Base-by-base conservation (phyloP, 1,140 invertebrate species). In the Orchestia grillus region DNA sequence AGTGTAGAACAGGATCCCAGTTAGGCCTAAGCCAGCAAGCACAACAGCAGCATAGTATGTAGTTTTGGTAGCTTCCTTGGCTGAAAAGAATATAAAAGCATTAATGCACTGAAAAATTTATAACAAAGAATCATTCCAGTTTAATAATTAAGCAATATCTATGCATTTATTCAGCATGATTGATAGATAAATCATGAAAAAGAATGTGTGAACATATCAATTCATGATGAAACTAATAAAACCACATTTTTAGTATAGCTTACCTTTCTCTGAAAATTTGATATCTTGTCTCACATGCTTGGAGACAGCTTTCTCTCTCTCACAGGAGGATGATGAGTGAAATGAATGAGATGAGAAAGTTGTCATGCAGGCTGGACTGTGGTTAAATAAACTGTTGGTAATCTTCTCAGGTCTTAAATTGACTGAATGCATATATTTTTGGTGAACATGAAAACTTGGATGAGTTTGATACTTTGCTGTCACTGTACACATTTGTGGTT, bases 11-110 rank as follows among this genome's bases (percentile, higher is more conserved):
- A 99, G 98, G 3, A 98, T 97, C 94, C 98, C 98, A 44, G 98
- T 98, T 0, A 99, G 98, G 44, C 98, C 98, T 90, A 99, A 97
- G 41, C 99, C 99, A 57, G 98, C 97, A 53, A 99, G 96, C 96
- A 99, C 98, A n/a, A 99, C 98, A 28, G 98, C 98, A 96, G 98
- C 98, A 97, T 99, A 99, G 92, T 98, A 98, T 77, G 98, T 98
- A 96, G 98, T 99, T 97, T 99, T 99, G 44, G 98, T 98, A 53
- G 98, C 98, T 97, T 99, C 98, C 97, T 99, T 99, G 1, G 99
- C 98, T 98, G 98, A 41, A 96, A 94, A 43, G 44, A 44, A 91
- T 43, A 41, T n/a, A n/a, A n/a, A n/a, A n/a, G n/a, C 11, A 91
- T 91, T 19, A 91, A 19, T 53, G 47, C 19, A 53, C 47, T 53